Percentiles rank a stretch among this genome's conserved stretches.
These are phyloP conservation scores for Sceloporus tristichus DNA, from an alignment of 2,113 vertebrate genomes.

Conservation along the genomic window DNA sequence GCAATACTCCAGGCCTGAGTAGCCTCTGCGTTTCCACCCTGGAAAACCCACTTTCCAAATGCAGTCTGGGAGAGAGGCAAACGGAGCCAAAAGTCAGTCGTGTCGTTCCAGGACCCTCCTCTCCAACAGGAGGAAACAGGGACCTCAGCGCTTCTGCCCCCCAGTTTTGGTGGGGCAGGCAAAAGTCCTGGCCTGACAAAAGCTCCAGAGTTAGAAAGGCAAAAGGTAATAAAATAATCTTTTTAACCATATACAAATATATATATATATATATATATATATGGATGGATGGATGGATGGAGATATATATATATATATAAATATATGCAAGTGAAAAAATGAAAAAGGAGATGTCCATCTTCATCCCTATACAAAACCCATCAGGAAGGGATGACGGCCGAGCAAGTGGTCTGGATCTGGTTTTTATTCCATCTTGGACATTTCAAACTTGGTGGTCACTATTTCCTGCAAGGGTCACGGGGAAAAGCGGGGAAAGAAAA, in stretches of 20 bases:
- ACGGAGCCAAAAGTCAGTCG: neutral
- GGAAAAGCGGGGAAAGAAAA: neutral
- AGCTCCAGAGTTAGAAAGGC: conserved; percentile 28
- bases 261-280: conserved; percentile 32
- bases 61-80: neutral
- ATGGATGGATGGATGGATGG: too few relatives aligned
- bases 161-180: too few relatives aligned
- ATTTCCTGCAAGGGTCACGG: conserved; percentile 73
- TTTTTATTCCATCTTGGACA: conserved; percentile 86
- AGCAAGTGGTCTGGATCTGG: neutral
- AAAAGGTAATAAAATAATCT: conserved; percentile 47
- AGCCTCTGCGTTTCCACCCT: too few relatives aligned
- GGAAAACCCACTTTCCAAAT: neutral
- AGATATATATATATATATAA: neutral
- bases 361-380: neutral
- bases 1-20: neutral
- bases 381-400: neutral
- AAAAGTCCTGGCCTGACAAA: neutral
- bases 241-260: conserved; percentile 50
- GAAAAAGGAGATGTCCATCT: neutral
- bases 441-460: conserved; percentile 83
- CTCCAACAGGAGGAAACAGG: neutral
- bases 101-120: neutral
- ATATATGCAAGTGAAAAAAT: neutral
- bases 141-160: too few relatives aligned